These are phyloP conservation scores for Marcusenius ussheri DNA, from an alignment of 2,113 vertebrate genomes.

Conservation along the genomic window DNA sequence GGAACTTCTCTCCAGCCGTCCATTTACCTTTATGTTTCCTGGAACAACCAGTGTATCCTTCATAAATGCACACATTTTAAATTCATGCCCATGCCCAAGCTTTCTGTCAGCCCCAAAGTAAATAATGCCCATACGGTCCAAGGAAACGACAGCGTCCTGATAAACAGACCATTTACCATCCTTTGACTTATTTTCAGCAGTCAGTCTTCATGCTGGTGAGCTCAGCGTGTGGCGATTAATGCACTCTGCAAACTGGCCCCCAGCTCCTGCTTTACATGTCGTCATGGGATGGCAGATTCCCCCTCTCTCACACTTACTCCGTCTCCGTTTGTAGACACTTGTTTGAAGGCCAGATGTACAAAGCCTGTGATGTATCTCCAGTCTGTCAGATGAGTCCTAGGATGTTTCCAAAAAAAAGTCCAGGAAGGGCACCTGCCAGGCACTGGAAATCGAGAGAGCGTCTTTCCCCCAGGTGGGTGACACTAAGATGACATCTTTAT, in stretches of 20 bases:
- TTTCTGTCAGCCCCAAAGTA: slow-evolving; percentile 11
- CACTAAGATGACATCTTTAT: neutral
- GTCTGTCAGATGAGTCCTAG: neutral
- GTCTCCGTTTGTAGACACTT: neutral
- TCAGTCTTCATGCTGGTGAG: slow-evolving; percentile 1
- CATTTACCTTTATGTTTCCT: neutral
- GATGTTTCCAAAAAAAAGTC: neutral
- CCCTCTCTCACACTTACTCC: neutral
- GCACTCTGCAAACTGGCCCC: neutral
- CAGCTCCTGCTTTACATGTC: neutral
- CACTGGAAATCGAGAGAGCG: neutral
- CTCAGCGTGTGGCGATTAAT: slow-evolving; percentile 5
- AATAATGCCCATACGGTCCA: neutral
- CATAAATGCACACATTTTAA: slow-evolving; percentile 9
- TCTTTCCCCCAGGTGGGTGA: neutral
- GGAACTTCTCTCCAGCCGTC: slow-evolving; percentile 3
- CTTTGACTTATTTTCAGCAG: slow-evolving; percentile 18
- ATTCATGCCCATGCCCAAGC: neutral
- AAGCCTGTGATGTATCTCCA: neutral
- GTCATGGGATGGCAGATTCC: neutral
- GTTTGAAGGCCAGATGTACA: neutral
- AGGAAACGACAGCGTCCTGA: neutral
- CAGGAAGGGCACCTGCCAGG: neutral
- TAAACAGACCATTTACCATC: slow-evolving; percentile 14
- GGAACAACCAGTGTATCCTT: neutral